Percentiles rank a stretch among this genome's conserved stretches.
These are phyloP conservation scores for Drosophila lacicola DNA, from an alignment of 2,888 invertebrate genomes.

Conservation along the genomic window DNA sequence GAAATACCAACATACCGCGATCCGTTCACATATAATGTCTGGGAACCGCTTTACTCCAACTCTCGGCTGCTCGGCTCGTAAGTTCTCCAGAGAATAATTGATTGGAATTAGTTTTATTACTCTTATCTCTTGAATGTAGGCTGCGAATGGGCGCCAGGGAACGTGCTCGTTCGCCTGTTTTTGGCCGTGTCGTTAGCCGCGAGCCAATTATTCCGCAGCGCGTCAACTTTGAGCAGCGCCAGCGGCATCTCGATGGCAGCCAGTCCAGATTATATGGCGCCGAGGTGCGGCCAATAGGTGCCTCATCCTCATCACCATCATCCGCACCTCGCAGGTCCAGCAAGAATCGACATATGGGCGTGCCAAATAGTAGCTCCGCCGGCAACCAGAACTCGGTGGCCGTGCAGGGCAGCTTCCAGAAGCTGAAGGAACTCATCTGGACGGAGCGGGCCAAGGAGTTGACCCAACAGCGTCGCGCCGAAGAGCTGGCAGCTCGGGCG, in stretches of 20 bases:
- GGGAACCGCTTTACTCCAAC: slow-evolving; percentile 89
- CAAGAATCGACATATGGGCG: slow-evolving; percentile 74
- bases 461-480: slow-evolving; percentile 90
- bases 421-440: slow-evolving; percentile 91
- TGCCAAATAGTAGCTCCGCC: slow-evolving; percentile 46
- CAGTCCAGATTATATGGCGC: slow-evolving; percentile 84
- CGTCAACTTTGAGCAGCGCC: slow-evolving; percentile 53
- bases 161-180: slow-evolving; percentile 87
- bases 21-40: slow-evolving; percentile 92
- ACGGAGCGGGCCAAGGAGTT: slow-evolving; percentile 91
- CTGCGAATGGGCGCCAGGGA: slow-evolving; percentile 84
- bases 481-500: slow-evolving; percentile 89
- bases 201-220: slow-evolving; percentile 86
- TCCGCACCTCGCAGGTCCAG: slow-evolving; percentile 63
- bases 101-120: neutral
- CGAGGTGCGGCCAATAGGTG: slow-evolving; percentile 48
- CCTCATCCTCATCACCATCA: slow-evolving; percentile 22
- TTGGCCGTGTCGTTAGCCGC: slow-evolving; percentile 90
- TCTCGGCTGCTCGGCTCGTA: slow-evolving; percentile 87
- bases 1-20: slow-evolving; percentile 93
- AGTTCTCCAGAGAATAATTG: slow-evolving; percentile 61
- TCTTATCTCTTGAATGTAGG: slow-evolving; percentile 67
- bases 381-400: slow-evolving; percentile 68
- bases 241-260: slow-evolving; percentile 85
- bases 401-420: slow-evolving; percentile 88